Evolutionary conservation across 2,113 vertebrate species (phyloP), one percentile per base, ranked within the genome.

Genomic region (Rhadina sibilatrix): DNA sequence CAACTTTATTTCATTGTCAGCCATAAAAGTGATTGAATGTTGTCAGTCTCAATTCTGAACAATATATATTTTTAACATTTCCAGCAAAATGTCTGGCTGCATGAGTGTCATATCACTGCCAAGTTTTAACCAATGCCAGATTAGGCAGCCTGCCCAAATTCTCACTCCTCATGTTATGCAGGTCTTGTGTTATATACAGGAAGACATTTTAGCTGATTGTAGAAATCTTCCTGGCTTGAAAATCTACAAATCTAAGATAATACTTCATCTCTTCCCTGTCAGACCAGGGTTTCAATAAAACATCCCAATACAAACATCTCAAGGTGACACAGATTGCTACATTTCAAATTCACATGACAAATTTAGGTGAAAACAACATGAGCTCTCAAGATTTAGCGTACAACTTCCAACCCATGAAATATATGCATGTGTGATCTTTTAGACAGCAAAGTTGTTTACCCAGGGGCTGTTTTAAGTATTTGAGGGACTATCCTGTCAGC

Each of bases 331-430:
- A 83, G 84, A 91, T 65, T 65, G 70, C 61, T 93, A 77, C 75
- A 70, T 93, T 96, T 95, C 87, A 94, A 94, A 96, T 91, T 79
- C 93, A 91, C 31, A 72, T 91, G 96, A 96, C 89, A 95, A 95
- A 94, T 96, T 90, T 83, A 72, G 63, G 91, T 83, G 87, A 88
- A 96, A 95, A 93, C 74, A 95, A 80, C 87, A 87, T 20, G 66
- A 96, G 84, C 75, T 91, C 84, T 89, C 70, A 65, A 91, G 85
- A 96, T 88, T 86, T 83, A 83, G 64, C 0, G 3, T 66, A 40
- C 50, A 64, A 74, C 75, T 96, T 95, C 66, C 83, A 93, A 59
- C 19, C 49, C 59, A 60, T 59, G 66, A 95, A 87, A 97, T 91
- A 93, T 80, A 91, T 72, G 40, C 91, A 91, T 46, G 66, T 88